Base-by-base conservation (phyloP, 2,888 invertebrate species). In the Acleris sparsana region DNA sequence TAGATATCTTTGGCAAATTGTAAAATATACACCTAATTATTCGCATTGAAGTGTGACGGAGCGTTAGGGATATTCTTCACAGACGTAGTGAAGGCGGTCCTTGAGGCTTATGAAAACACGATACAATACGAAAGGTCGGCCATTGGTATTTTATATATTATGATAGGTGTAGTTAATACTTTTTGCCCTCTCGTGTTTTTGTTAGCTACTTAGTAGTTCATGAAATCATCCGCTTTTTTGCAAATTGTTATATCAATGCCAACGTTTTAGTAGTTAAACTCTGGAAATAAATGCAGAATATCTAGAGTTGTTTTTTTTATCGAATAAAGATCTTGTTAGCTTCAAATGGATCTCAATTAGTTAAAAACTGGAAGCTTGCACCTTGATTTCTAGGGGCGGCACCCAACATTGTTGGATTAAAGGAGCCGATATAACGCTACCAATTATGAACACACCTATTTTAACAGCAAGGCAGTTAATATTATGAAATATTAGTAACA, bases 21-120 rank as follows among this genome's bases (percentile, higher is more conserved):
- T 92, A 90, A 88, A 86, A 88, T 90, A 91, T 89, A 91, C 88
- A 88, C 87, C 85, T 89, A 92, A 92, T 92, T 92, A 92, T 91
- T 87, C 76, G 85, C 83, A 88, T 92, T 90, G 82, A 84, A 77
- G 84, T 84, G 82, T 76, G 80, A 71, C 85, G 84, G 73, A 80
- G 86, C 89, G 87, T 88, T 78, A 81, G 80, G 84, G 62, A 84
- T 85, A 78, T 84, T 80, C 76, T 75, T 76, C 75, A 70, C 74
- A 75, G 71, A 64, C 72, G 79, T 73, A 80, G 77, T 77, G 80
- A 80, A 85, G 89, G 87, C 86, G 85, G 84, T 85, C 77, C 88
- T 88, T 85, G 86, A 86, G 87, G 88, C 82, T 89, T 89, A 85
- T 82, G 87, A 91, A 91, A 91, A 92, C 89, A 91, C 80, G 82